Conservation (phyloP, 2,113 vertebrate genomes). For the Thalassoma bifasciatum region DNA sequence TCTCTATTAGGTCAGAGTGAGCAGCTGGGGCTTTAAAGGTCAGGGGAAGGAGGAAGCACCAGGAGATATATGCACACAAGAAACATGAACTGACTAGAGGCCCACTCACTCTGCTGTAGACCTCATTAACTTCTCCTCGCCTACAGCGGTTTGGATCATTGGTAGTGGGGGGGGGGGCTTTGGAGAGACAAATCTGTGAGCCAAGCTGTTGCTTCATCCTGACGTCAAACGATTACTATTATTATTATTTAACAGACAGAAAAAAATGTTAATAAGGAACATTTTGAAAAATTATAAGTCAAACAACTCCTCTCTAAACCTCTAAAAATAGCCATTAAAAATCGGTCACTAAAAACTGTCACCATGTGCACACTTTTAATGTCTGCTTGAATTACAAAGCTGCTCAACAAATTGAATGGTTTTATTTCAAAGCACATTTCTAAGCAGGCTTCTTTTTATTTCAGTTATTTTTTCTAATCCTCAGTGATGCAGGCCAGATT, state of each 20-base stretch:
- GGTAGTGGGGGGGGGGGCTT: constrained; percentile 4
- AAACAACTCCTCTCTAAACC: constrained; percentile 2
- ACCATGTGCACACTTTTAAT: background rate
- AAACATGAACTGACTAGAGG: constrained; percentile 63
- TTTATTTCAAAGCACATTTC: constrained; percentile 21
- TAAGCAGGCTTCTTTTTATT: constrained; percentile 7
- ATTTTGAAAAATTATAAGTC: constrained; percentile 16
- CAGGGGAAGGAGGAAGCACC: constrained; percentile 59
- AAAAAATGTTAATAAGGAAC: no score
- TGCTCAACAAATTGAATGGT: constrained; percentile 9
- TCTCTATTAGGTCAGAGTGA: constrained; percentile 57
- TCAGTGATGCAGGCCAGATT: constrained; percentile 50
- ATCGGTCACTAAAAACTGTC: constrained; percentile 24
- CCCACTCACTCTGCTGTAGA: constrained; percentile 52
- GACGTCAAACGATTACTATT: constrained; percentile 21
- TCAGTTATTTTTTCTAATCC: constrained; percentile 14
- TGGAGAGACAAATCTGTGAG: constrained; percentile 39
- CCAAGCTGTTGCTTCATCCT: constrained; percentile 33
- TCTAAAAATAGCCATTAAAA: constrained; percentile 20
- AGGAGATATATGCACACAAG: constrained; percentile 61
- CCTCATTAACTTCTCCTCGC: constrained; percentile 68
- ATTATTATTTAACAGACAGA: constrained; percentile 6
- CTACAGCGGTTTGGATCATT: constrained; percentile 65
- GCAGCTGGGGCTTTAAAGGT: constrained; percentile 66
- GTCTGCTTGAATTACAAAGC: no score